These are phyloP conservation scores for Palythoa caribaeorum DNA, from an alignment of 92 coral and sea anemone genomes.

Conservation along the genomic window DNA sequence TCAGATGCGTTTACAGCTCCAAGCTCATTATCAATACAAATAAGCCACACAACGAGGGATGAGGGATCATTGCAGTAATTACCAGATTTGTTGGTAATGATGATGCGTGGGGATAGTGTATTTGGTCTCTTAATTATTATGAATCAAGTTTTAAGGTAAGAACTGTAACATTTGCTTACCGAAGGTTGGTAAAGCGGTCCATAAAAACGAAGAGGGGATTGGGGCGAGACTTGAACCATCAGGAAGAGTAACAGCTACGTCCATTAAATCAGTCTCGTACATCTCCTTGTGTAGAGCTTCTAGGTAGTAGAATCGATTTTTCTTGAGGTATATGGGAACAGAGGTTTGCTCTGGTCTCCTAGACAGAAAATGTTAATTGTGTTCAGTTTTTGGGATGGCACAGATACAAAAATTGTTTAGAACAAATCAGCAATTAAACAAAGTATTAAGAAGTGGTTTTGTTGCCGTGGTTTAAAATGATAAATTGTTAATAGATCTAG, in stretches of 20 bases:
- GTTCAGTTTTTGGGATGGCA: not conserved
- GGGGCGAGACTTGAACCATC: slow-evolving; percentile 34
- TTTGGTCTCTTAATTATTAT: no score
- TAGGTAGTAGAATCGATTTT: slow-evolving; percentile 11
- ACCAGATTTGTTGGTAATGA: no score
- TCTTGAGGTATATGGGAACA: slow-evolving; percentile 43
- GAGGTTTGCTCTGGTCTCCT: slow-evolving; percentile 33
- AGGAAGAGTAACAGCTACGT: slow-evolving; percentile 29
- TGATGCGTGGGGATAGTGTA: not conserved
- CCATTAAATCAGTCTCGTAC: slow-evolving; percentile 34
- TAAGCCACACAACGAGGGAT: no score
- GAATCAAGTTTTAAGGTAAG: no score
- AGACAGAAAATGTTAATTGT: not conserved
- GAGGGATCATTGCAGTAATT: no score
- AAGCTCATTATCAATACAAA: no score
- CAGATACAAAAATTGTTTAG: no score
- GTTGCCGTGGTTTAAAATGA: no score
- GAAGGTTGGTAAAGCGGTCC: slow-evolving; percentile 19
- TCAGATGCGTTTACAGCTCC: no score
- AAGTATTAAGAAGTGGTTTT: no score
- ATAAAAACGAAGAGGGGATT: slow-evolving; percentile 30
- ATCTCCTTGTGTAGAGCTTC: slow-evolving; percentile 43
- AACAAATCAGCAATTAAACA: no score
- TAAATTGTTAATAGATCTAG: no score
- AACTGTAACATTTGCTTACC: not conserved